Evolutionary conservation across 2,888 invertebrate genomes (phyloP).

Genomic region (Drosophila seclusa): DNA sequence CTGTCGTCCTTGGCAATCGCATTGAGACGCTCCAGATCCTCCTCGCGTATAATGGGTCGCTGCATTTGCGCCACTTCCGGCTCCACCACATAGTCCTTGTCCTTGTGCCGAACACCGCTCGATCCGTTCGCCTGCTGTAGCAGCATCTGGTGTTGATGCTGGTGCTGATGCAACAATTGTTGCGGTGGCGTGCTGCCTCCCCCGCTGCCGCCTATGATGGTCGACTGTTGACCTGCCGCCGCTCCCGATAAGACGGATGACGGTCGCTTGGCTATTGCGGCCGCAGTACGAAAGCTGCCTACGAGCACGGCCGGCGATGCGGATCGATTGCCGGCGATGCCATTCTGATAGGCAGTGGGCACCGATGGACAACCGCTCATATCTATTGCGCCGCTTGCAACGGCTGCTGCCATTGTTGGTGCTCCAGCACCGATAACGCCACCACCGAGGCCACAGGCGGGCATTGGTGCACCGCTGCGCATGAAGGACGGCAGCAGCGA

Average conservation of each 20-base stretch:
- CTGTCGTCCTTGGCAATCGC: constrained; percentile 95
- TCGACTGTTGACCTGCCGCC: constrained; percentile 43
- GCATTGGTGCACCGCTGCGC: constrained; percentile 82
- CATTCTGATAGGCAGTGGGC: constrained; percentile 81
- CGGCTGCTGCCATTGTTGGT: constrained; percentile 61
- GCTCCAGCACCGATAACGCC: constrained; percentile 44
- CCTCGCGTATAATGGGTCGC: constrained; percentile 95
- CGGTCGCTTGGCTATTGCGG: constrained; percentile 83
- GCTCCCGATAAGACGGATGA: constrained; percentile 62
- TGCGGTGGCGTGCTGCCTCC: constrained; percentile 64
- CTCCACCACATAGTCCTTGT: constrained; percentile 83
- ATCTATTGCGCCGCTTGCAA: constrained; percentile 51
- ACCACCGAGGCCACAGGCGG: constrained; percentile 46
- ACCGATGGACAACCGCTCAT: constrained; percentile 36
- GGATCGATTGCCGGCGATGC: constrained; percentile 59
- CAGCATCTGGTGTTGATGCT: constrained; percentile 32
- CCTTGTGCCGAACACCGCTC: constrained; percentile 61
- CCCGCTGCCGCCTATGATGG: constrained; percentile 36
- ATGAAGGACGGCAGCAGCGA: constrained; percentile 93
- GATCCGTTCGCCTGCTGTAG: constrained; percentile 59
- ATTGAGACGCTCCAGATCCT: constrained; percentile 96
- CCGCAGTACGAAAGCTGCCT: constrained; percentile 78
- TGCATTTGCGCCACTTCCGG: constrained; percentile 89
- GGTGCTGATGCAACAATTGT: constrained; percentile 38
- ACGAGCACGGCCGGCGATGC: constrained; percentile 65